Conservation (phyloP, 2,113 vertebrate genomes). For the Centropristis striata region DNA sequence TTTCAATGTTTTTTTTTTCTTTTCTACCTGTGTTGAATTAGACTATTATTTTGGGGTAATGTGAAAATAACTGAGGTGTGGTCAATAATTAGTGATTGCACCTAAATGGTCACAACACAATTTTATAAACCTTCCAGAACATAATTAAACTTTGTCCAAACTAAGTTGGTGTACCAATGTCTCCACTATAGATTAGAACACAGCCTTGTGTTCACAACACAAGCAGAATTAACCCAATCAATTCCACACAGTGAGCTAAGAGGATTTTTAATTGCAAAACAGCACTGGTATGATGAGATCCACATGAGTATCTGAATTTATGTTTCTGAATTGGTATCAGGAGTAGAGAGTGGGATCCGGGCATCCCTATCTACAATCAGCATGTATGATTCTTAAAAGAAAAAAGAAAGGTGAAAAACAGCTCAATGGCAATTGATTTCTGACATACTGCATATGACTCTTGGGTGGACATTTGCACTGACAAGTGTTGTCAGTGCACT, state of each 20-base stretch:
- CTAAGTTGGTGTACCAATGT: background rate
- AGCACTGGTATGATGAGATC: background rate
- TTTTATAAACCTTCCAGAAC: constrained; percentile 11
- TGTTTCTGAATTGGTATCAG: background rate
- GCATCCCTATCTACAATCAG: background rate
- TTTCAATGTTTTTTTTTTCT: constrained; percentile 7
- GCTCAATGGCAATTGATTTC: constrained; percentile 6
- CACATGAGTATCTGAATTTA: background rate
- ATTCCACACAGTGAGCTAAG: constrained; percentile 10
- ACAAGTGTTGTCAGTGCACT: constrained; percentile 5
- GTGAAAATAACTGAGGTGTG: background rate
- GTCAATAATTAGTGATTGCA: constrained; percentile 35
- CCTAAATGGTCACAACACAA: constrained; percentile 11
- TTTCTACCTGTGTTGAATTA: constrained; percentile 5
- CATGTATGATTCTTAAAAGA: background rate
- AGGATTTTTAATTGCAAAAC: constrained; percentile 30
- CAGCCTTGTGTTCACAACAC: background rate
- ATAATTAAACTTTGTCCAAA: constrained; percentile 16
- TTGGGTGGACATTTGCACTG: too few species aligned
- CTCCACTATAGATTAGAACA: background rate
- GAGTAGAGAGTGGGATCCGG: background rate
- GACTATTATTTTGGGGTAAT: background rate
- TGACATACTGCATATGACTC: background rate
- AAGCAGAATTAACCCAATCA: constrained; percentile 23
- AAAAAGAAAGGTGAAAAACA: background rate